These are phyloP conservation scores for Drosophila oshimai DNA, from an alignment of 1,140 invertebrate species.

Conservation along the genomic window DNA sequence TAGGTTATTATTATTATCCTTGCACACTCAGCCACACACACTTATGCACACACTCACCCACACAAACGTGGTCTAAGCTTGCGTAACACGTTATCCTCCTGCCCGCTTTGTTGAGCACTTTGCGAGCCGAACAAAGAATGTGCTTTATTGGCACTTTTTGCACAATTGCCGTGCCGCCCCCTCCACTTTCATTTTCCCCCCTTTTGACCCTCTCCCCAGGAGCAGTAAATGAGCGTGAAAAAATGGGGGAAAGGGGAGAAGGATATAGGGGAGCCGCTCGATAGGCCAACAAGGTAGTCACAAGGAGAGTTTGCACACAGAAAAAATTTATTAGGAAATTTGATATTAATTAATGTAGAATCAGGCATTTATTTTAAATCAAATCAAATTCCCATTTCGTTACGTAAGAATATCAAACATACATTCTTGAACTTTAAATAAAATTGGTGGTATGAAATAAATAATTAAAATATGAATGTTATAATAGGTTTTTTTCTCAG, in stretches of 20 bases:
- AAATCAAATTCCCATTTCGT: too few species aligned
- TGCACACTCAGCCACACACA: slow-evolving; percentile 63
- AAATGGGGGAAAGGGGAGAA: background rate
- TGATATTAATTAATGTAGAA: too few species aligned
- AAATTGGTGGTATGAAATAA: too few species aligned
- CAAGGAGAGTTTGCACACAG: slow-evolving; percentile 8
- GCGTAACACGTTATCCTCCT: slow-evolving; percentile 69
- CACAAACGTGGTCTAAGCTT: slow-evolving; percentile 45
- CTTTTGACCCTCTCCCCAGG: background rate
- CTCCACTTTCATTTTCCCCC: background rate
- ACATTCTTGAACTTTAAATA: too few species aligned
- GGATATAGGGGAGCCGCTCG: slow-evolving; percentile 17
- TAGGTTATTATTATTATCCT: slow-evolving; percentile 80
- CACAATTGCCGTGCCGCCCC: slow-evolving; percentile 63
- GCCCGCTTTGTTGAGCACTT: slow-evolving; percentile 76
- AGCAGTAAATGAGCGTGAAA: slow-evolving; percentile 74
- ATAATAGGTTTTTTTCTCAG: background rate
- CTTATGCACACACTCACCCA: slow-evolving; percentile 8
- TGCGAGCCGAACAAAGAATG: slow-evolving; percentile 78
- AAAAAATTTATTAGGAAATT: too few species aligned
- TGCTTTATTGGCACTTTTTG: slow-evolving; percentile 80
- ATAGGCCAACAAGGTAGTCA: slow-evolving; percentile 62
- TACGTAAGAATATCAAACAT: background rate
- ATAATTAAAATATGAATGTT: background rate
- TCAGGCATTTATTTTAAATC: background rate